Evolutionary conservation across 2,113 vertebrate genomes (phyloP), one percentile per base, ranked within the genome.

Genomic region (Microcebus griseorufus): DNA sequence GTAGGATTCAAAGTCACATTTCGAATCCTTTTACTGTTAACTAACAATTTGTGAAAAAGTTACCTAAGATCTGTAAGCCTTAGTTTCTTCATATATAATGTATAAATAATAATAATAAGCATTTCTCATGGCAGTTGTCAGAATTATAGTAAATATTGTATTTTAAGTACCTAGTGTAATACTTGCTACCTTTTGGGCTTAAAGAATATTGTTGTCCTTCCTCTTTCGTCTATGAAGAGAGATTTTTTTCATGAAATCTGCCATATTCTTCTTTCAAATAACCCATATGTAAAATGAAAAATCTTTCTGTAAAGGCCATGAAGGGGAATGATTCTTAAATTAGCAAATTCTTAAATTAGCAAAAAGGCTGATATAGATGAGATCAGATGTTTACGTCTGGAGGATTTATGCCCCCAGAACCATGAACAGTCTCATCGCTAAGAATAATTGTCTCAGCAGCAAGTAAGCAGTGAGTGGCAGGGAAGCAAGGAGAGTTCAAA

Each of bases 261-360:
- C 9, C 32, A 23, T 58, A 34, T 94, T 94, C 81, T 22, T 91
- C 51, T 91, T 53, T 76, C 39, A 95, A 95, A 88, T 92, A 96
- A 93, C 62, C 84, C 27, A 51, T 69, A 45, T 69, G 92, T 81
- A 86, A 94, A 81, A 83, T 75, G 73, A 95, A 60, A 94, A 88
- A 84, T 78, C 32, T 53, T 90, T 85, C 67, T 39, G 14, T 60
- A 95, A 88, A 89, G 64, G 8, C 70, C 93, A 18, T 91, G 85
- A 96, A 90, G 72, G 60, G 48, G 48, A 94, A 81, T 85, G 65
- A 53, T 39, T 91, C 48, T 48, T 48, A 48, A 48, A 42, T 42
- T 42, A 42, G 42, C 42, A 42, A 42, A 53, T 39, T 93, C 81
- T 81, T 84, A 95, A 95, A 93, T 81, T 96, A 97, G 62, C 42